Evolutionary conservation across 2,888 invertebrate species (phyloP).

Genomic region (Caenorhabditis sinica): DNA sequence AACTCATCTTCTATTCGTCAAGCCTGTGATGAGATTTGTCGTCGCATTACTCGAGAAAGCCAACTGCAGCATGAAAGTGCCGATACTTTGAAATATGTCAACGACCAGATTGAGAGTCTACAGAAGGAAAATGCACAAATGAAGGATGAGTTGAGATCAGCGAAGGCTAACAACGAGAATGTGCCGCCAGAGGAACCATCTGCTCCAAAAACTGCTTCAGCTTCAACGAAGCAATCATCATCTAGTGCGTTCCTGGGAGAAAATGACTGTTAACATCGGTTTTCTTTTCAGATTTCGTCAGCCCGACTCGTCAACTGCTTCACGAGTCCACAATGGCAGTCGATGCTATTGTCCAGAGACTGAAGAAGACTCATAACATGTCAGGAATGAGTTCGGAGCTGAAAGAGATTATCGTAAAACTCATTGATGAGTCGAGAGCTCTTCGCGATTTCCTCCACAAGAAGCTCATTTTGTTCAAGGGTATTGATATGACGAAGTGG

Average conservation of each 20-base stretch:
- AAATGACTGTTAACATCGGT: neutral
- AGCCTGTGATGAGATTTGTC: slow-evolving; percentile 49
- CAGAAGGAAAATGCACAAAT: slow-evolving; percentile 19
- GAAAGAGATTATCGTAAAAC: slow-evolving; percentile 29
- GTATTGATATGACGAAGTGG: slow-evolving; percentile 53
- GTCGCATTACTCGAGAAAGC: slow-evolving; percentile 27
- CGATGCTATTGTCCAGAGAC: slow-evolving; percentile 56
- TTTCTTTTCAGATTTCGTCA: slow-evolving; percentile 38
- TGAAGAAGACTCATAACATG: slow-evolving; percentile 48
- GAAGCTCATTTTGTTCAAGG: slow-evolving; percentile 60
- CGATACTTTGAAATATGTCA: slow-evolving; percentile 23
- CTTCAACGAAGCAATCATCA: neutral
- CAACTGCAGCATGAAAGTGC: slow-evolving; percentile 45
- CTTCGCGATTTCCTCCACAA: slow-evolving; percentile 63
- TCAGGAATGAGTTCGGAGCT: slow-evolving; percentile 36
- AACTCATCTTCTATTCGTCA: slow-evolving; percentile 46
- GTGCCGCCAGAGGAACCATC: slow-evolving; percentile 3
- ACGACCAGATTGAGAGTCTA: slow-evolving; percentile 32
- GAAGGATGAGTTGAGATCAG: neutral
- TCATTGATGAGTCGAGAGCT: slow-evolving; percentile 42
- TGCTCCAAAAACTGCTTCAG: neutral
- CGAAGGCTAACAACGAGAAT: slow-evolving; percentile 44
- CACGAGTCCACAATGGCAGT: slow-evolving; percentile 58
- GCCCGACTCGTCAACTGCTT: slow-evolving; percentile 62
- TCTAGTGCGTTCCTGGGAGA: neutral